Conservation (phyloP, 2,113 vertebrate genomes). For the Dicentrarchus labrax region DNA sequence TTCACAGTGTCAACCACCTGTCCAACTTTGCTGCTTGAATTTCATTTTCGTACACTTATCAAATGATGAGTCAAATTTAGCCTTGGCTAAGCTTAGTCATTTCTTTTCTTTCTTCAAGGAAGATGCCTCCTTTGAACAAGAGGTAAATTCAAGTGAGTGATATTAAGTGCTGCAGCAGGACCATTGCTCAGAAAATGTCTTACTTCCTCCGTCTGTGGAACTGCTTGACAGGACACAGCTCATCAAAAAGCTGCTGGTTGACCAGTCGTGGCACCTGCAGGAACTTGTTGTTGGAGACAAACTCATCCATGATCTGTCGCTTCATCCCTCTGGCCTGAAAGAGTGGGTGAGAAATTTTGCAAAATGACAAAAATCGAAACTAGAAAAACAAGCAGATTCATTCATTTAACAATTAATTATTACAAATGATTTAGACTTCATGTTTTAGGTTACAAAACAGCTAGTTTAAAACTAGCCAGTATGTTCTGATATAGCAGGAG, state of each 20-base stretch:
- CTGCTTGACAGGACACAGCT: slow-evolving; percentile 94
- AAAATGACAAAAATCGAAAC: neutral
- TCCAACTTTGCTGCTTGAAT: too few relatives aligned
- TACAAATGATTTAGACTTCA: neutral
- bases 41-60: neutral
- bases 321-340: slow-evolving; percentile 91
- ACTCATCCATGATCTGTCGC: slow-evolving; percentile 93
- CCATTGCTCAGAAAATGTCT: slow-evolving; percentile 60
- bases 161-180: neutral
- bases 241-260: slow-evolving; percentile 94
- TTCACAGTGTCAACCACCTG: neutral
- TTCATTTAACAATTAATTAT: neutral
- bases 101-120: neutral
- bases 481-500: neutral
- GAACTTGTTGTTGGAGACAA: slow-evolving; percentile 95
- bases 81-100: neutral
- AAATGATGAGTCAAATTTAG: neutral
- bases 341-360: neutral
- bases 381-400: neutral
- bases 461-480: neutral
- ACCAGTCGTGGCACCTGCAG: slow-evolving; percentile 91
- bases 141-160: neutral
- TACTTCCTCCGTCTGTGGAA: slow-evolving; percentile 95
- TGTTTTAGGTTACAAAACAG: neutral
- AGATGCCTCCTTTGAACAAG: neutral